Base-by-base conservation (phyloP, 2,113 vertebrate species). In the Malurus alboscapulatus region DNA sequence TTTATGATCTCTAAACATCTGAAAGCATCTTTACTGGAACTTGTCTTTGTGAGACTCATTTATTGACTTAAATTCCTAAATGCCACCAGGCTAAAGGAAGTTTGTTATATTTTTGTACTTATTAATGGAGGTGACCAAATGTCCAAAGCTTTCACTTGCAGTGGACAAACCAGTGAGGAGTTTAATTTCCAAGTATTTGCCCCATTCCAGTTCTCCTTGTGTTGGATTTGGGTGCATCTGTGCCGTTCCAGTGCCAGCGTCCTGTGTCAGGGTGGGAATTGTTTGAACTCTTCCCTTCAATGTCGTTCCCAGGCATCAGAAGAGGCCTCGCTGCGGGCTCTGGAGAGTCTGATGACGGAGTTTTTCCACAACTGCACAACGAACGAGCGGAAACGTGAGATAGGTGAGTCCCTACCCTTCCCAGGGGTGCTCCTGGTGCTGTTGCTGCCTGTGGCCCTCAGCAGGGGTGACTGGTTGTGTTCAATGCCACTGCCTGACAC, bases 281-380 rank as follows among this genome's bases (percentile, higher is more conserved):
- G 4, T 8, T 45, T 38, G 67, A 48, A 92, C 12, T 86, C 45
- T 69, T 85, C 8, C 72, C 65, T 85, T 77, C 53, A 19, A n/a
- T 95, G 72, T 87, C 2, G 1, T 96, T 87, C 67, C 73, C 88
- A 99, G 99, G 98, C 98, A 81, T 99, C 99, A 55, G 99, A 99
- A 93, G 99, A 99, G 97, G 95, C 98, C 94, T 99, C 99, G 0
- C 97, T 99, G 80, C 98, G 98, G 81, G 99, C 98, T 47, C 79
- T 99, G 97, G 99, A 99, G 97, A 99, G 98, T 96, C 97, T 99
- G 8, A 99, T 99, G 99, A 99, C 98, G 0, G 99, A 99, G 91
- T 99, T 99, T 97, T 99, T 99, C 96, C 99, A 99, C 95, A 99
- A 98, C 54, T 99, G 98, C 97, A 99, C 99, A 2, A 99, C 99